phyloP scores from a whole-genome alignment of 2,113 vertebrate species.

The Tupaia chinensis region DNA sequence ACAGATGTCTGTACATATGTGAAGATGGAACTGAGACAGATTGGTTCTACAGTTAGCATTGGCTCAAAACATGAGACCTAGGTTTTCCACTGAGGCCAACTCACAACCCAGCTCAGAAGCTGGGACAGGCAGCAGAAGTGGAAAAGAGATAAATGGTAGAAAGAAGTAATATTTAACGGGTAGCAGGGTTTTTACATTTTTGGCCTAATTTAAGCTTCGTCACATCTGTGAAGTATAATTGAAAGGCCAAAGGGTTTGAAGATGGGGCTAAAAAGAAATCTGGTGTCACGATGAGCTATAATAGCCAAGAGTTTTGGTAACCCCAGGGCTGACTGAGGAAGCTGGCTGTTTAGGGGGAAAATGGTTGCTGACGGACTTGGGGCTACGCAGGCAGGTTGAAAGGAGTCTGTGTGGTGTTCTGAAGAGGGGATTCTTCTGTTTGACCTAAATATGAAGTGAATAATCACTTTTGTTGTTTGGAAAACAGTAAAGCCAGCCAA shows the following conservation, averaged over 20 bases:
- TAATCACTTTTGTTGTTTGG: neutral
- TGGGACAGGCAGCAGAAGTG: neutral
- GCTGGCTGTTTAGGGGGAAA: neutral
- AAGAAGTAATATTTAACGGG: neutral
- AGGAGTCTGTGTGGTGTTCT: neutral
- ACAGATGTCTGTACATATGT: neutral
- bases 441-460: slow-evolving; percentile 37
- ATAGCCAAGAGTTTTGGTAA: neutral
- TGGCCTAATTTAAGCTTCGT: neutral
- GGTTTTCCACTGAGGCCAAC: neutral
- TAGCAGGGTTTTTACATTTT: neutral
- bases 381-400: neutral
- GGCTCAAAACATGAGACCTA: neutral
- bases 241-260: neutral
- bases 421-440: neutral
- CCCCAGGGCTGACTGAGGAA: neutral
- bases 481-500: slow-evolving; percentile 19
- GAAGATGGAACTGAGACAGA: neutral
- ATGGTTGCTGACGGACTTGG: too few relatives aligned
- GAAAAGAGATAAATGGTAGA: neutral
- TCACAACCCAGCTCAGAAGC: neutral
- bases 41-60: neutral
- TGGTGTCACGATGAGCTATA: neutral
- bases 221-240: neutral
- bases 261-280: neutral